phyloP scores from a whole-genome alignment of 2,888 invertebrate species.

The Calliopum simillimum region DNA sequence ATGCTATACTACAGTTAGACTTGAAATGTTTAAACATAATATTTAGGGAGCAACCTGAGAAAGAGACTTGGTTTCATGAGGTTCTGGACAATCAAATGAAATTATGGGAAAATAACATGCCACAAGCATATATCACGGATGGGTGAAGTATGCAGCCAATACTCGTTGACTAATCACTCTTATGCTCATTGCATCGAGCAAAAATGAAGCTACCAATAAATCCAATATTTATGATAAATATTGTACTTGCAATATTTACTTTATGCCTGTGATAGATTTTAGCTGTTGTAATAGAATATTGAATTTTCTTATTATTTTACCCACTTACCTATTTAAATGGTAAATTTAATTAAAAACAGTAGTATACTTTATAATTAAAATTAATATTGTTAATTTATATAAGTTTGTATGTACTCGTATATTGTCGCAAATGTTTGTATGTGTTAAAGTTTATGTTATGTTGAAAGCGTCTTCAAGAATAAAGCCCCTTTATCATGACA shows the following conservation, averaged over 20 bases:
- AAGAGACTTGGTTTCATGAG: slow-evolving; percentile 87
- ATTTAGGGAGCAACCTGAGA: slow-evolving; percentile 80
- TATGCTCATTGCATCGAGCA: not conserved
- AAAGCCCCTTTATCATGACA: no score
- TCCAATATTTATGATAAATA: not conserved
- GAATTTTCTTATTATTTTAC: not conserved
- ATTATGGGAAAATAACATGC: slow-evolving; percentile 89
- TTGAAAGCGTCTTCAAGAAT: no score
- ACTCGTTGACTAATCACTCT: not conserved
- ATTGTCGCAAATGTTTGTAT: no score
- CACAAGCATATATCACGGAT: slow-evolving; percentile 44
- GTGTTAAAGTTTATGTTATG: no score
- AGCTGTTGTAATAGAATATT: slow-evolving; percentile 5
- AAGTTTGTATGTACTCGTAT: no score
- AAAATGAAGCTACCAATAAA: no score
- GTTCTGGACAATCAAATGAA: slow-evolving; percentile 90
- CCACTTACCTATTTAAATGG: not conserved
- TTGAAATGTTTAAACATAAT: slow-evolving; percentile 82
- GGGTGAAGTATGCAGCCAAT: not conserved
- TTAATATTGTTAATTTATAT: no score
- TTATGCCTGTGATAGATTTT: slow-evolving; percentile 61
- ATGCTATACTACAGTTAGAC: slow-evolving; percentile 85
- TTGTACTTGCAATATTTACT: slow-evolving; percentile 40
- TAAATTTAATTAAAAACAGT: no score
- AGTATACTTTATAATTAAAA: no score